Evolutionary conservation across 2,797 vertebrate genomes (phyloP), one percentile per base, ranked within the genome.

Genomic region (Helicolenus hilgendorfi): DNA sequence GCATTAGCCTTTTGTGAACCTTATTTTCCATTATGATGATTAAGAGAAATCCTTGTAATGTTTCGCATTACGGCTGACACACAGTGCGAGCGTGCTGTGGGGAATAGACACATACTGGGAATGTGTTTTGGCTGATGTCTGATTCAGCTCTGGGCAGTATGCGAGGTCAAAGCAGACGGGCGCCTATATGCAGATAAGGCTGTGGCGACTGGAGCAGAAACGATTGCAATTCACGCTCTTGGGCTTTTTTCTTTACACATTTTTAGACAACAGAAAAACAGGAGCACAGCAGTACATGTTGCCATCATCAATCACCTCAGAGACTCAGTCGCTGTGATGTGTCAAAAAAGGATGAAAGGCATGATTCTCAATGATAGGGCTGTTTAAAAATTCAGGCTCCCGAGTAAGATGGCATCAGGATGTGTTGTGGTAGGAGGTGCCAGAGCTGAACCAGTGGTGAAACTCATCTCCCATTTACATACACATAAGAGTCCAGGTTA

Each of bases 221-320:
- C 27, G 41, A 93, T 89, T 91, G 89, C 56, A 53, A 81, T 92
- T 86, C 78, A 80, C 14, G 88, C 92, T 90, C 0, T 1, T 77
- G 85, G 92, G 93, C 83, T 77, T 87, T 87, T 90, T 77, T 80
- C 59, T 74, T 79, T 63, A 65, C 86, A 79, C 77, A 45, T 70
- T 88, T 41, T 88, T 60, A 89, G 81, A 91, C 78, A 86, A 87
- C 68, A 68, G 91, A 69, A 85, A 85, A 81, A 85, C 77, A 56
- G 67, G 53, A 91, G 72, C 86, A 58, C 71, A 83, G 92, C 81
- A 3, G 89, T 84, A 10, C 76, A 80, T 80, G 78, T 87, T 92
- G 93, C 93, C 92, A 89, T 94, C 93, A 96, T 97, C 96, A 96
- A 94, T 97, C 96, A 97, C 85, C 27, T 72, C 83, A 83, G 91